phyloP scores from a whole-genome alignment of 2,888 invertebrate species.

The Cheiracanthium punctorium region DNA sequence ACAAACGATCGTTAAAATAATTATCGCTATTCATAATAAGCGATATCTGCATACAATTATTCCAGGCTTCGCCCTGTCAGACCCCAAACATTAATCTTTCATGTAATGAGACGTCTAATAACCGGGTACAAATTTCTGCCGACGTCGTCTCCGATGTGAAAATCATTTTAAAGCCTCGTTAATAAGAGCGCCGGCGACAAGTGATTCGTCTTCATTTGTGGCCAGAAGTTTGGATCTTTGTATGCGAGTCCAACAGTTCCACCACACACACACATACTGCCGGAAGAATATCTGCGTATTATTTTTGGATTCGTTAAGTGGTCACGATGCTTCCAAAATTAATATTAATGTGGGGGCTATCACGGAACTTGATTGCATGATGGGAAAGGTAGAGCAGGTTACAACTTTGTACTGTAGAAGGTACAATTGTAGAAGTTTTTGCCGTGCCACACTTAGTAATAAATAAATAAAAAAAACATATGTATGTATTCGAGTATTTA shows the following conservation, averaged over 20 bases:
- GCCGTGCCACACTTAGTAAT: too few relatives aligned
- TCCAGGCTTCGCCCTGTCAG: constrained; percentile 56
- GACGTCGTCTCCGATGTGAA: constrained; percentile 46
- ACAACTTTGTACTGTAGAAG: too few relatives aligned
- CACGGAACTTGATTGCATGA: not conserved
- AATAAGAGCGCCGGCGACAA: constrained; percentile 56
- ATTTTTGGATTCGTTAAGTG: too few relatives aligned
- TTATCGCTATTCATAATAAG: constrained; percentile 68
- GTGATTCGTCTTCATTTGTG: constrained; percentile 60
- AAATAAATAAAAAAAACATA: too few relatives aligned
- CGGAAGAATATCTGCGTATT: not conserved
- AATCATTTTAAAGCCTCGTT: constrained; percentile 61
- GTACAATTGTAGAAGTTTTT: too few relatives aligned
- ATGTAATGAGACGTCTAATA: constrained; percentile 68
- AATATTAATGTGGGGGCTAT: not conserved
- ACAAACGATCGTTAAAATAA: constrained; percentile 69
- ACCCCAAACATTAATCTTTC: constrained; percentile 63
- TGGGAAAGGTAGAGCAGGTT: too few relatives aligned
- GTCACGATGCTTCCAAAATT: too few relatives aligned
- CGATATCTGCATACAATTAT: constrained; percentile 67
- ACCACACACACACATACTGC: not conserved
- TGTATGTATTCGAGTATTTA: too few relatives aligned
- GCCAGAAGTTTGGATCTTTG: not conserved
- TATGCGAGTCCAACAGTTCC: not conserved
- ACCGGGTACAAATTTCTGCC: constrained; percentile 61